Evolutionary conservation across 2,888 invertebrate species (phyloP), one percentile per base, ranked within the genome.

Genomic region (Leucophenga maculata): DNA sequence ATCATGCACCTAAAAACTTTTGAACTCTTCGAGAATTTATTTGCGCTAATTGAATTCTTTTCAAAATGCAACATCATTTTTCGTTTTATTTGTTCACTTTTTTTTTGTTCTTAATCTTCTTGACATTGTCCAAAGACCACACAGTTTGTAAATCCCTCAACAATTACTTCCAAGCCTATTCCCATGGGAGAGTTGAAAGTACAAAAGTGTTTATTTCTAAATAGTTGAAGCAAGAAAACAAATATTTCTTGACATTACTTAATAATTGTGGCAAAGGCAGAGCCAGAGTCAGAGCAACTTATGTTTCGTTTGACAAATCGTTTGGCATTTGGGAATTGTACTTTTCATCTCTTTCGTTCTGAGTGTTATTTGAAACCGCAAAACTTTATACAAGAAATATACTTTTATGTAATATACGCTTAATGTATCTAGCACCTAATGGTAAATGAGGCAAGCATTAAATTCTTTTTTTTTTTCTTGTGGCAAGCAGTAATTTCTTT

Each of bases 351-450:
- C 57, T 31, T 31, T 31, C 6, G 31, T 26, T 26, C 31, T 20
- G 18, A 20, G 54, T n/a, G 32, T 57, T 16, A 57, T 57, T 57
- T 32, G 57, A 57, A 57, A 57, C 57, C 57, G n/a, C 14, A 31
- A 57, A 16, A 55, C 26, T 22, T 22, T 55, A 14, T n/a, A 4
- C 26, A 26, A 39, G 3, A 9, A 3, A 9, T 39, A 39, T 9
- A 39, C 3, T 6, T 39, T 6, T 39, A 11, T 11, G 39, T 39
- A 26, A 26, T 26, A 26, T 3, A 26, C 26, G 39, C 39, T 39
- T 39, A 39, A 6, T 39, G 39, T 9, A 39, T 39, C 39, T 39
- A 39, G 11, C 39, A 39, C 39, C 39, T 39, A 11, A 11, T 11
- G 11, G 39, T 39, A 11, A 11, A 39, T 39, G 11, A 39, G 11